These are phyloP conservation scores for Montipora foliosa DNA, from an alignment of 64 coral and sea anemone species.

Conservation along the genomic window DNA sequence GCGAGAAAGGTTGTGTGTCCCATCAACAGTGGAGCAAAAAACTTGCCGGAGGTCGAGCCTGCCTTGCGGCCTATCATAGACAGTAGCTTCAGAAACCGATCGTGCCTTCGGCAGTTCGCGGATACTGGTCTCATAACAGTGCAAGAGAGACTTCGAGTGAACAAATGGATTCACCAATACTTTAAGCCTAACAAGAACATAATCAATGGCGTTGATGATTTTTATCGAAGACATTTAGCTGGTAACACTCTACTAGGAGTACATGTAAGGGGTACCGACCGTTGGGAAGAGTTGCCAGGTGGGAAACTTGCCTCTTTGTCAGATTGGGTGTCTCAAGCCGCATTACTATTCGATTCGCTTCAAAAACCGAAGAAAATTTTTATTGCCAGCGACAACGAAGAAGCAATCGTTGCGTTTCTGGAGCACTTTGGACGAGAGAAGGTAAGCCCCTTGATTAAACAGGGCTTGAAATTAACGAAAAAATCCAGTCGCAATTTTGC, in stretches of 20 bases:
- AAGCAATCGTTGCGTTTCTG: slow-evolving; percentile 67
- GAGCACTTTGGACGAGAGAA: slow-evolving; percentile 54
- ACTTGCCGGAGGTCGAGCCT: neutral
- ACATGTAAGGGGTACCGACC: slow-evolving; percentile 84
- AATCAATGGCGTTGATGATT: slow-evolving; percentile 28
- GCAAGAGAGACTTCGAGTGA: slow-evolving; percentile 48
- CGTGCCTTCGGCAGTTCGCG: neutral
- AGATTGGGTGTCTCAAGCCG: slow-evolving; percentile 60
- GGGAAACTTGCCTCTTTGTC: slow-evolving; percentile 27
- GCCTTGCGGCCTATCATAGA: neutral
- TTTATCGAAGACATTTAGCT: slow-evolving; percentile 25
- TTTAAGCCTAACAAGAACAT: slow-evolving; percentile 27
- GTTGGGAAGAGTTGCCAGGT: slow-evolving; percentile 36
- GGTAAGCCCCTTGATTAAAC: slow-evolving; percentile 5
- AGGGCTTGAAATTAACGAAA: neutral
- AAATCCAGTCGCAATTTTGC: too few relatives aligned
- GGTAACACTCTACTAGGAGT: slow-evolving; percentile 67
- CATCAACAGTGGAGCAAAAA: neutral
- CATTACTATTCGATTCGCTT: slow-evolving; percentile 27
- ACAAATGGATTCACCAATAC: slow-evolving; percentile 46
- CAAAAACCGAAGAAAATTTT: slow-evolving; percentile 73
- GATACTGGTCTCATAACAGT: slow-evolving; percentile 23
- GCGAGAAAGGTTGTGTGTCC: slow-evolving; percentile 52
- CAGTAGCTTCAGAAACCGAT: neutral
- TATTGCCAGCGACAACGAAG: slow-evolving; percentile 82